A percentile compares a stretch with the other conserved stretches of the same genome.
Conservation (phyloP, 1,140 invertebrate genomes). For the Zaprionus capensis region DNA sequence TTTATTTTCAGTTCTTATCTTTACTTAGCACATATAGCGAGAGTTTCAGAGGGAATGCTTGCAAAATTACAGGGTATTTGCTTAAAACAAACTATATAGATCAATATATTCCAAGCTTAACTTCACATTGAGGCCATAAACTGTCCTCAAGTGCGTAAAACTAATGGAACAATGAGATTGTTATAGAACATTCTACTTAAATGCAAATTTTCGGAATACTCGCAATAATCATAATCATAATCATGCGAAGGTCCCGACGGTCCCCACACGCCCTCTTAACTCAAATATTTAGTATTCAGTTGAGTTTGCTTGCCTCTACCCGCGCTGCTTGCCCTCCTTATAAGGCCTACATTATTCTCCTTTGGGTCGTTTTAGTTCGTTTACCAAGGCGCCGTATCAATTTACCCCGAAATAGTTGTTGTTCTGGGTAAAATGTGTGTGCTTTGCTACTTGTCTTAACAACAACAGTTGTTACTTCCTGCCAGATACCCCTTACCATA, state of each 20-base stretch:
- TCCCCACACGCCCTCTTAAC: background rate
- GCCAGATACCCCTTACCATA: constrained; percentile 14
- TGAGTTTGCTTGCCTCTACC: constrained; percentile 4
- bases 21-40: background rate
- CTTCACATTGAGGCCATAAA: background rate
- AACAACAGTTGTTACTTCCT: constrained; percentile 45
- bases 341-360: background rate
- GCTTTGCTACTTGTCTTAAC: constrained; percentile 40
- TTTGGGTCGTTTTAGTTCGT: constrained; percentile 29
- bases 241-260: constrained; percentile 28
- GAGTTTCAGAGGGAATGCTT: background rate
- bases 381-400: constrained; percentile 64
- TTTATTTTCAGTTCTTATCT: no score
- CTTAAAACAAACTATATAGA: background rate
- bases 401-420: constrained; percentile 66
- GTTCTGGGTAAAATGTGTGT: constrained; percentile 29
- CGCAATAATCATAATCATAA: constrained; percentile 63
- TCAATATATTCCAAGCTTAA: no score
- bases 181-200: constrained; percentile 47
- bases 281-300: constrained; percentile 28
- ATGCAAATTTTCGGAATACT: constrained; percentile 65
- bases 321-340: background rate
- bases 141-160: constrained; percentile 37
- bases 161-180: constrained; percentile 46
- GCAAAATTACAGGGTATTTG: background rate